These are phyloP conservation scores for Nemoura dubitans DNA, from an alignment of 2,888 invertebrate species.

Conservation along the genomic window DNA sequence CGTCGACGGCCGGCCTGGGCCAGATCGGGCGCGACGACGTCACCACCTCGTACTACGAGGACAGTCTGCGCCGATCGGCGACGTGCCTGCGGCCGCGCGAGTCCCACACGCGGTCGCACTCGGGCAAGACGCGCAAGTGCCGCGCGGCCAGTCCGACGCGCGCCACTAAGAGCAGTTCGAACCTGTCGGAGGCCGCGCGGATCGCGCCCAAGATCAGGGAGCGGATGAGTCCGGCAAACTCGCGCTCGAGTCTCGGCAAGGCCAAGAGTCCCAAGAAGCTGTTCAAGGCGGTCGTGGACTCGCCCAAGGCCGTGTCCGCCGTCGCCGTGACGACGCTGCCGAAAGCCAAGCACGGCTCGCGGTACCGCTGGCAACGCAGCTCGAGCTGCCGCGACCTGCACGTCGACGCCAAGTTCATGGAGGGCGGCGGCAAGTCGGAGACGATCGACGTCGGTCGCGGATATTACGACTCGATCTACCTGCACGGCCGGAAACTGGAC, in stretches of 20 bases:
- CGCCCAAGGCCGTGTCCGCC: background rate
- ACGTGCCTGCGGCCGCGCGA: slow-evolving; percentile 53
- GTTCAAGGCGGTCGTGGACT: slow-evolving; percentile 44
- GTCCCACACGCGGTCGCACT: background rate
- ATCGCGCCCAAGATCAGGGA: background rate
- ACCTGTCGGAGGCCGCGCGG: background rate
- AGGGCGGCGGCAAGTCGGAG: slow-evolving; percentile 61
- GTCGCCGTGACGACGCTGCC: slow-evolving; percentile 16
- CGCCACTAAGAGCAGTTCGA: slow-evolving; percentile 55
- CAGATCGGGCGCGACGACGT: slow-evolving; percentile 52
- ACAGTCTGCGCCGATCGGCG: slow-evolving; percentile 60
- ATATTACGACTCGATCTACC: slow-evolving; percentile 48
- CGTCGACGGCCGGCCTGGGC: too few relatives aligned
- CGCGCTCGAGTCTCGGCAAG: background rate
- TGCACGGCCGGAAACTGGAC: slow-evolving; percentile 64
- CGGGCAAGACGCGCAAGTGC: background rate
- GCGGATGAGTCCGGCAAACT: slow-evolving; percentile 20
- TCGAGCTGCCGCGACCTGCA: slow-evolving; percentile 84
- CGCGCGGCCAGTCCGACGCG: slow-evolving; percentile 54
- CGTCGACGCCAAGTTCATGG: slow-evolving; percentile 70
- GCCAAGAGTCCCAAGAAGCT: background rate
- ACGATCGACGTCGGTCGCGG: slow-evolving; percentile 56
- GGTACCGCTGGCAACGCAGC: slow-evolving; percentile 77
- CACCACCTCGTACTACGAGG: slow-evolving; percentile 61
- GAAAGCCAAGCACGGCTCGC: slow-evolving; percentile 15